phyloP scores from a whole-genome alignment of 1,140 invertebrate species.

The Acromyrmex echinatior region DNA sequence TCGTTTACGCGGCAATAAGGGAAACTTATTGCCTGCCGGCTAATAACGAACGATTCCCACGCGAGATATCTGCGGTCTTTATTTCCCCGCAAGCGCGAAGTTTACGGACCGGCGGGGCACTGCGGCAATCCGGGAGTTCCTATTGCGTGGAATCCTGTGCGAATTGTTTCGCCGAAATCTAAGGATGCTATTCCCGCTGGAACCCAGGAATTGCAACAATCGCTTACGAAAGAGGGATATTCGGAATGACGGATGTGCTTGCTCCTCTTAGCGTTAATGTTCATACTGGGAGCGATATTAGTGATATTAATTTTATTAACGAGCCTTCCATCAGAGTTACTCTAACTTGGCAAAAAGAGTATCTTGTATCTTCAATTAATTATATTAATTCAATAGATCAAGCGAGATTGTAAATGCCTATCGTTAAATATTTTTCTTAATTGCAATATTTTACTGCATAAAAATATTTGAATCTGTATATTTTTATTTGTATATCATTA shows the following conservation, averaged over 20 bases:
- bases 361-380: neutral
- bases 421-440: neutral
- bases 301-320: neutral
- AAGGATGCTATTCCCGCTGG: slow-evolving; percentile 58
- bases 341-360: neutral
- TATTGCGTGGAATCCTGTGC: slow-evolving; percentile 62
- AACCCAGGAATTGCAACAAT: slow-evolving; percentile 55
- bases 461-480: neutral
- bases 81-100: slow-evolving; percentile 70
- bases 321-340: neutral
- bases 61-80: slow-evolving; percentile 75
- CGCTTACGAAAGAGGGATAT: slow-evolving; percentile 42
- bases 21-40: slow-evolving; percentile 78
- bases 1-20: slow-evolving; percentile 80
- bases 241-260: slow-evolving; percentile 46
- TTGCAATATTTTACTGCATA: neutral
- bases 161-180: slow-evolving; percentile 63
- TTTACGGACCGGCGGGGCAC: slow-evolving; percentile 63
- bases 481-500: no score
- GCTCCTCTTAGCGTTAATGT: neutral
- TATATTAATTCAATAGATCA: neutral
- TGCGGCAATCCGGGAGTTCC: slow-evolving; percentile 61
- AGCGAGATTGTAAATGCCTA: neutral
- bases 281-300: neutral
- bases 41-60: slow-evolving; percentile 80